Percentiles rank a stretch among this genome's conserved stretches.
These are phyloP conservation scores for Podilymbus podiceps DNA, from an alignment of 2,113 vertebrate species.

Conservation along the genomic window DNA sequence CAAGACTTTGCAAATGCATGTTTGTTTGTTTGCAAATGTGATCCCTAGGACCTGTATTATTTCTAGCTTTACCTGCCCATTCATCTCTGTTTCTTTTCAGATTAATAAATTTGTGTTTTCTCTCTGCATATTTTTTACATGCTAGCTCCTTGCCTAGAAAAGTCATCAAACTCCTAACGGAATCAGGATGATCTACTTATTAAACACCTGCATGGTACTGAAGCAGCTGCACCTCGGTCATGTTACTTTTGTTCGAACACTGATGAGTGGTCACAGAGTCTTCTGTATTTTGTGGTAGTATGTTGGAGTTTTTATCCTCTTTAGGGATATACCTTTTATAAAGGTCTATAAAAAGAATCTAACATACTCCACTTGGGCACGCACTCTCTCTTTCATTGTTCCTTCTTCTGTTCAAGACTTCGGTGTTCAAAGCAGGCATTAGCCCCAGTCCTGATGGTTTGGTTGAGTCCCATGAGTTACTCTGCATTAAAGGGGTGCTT, in stretches of 20 bases:
- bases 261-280: not conserved
- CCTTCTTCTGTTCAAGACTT: not conserved
- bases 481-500: not conserved
- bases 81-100: not conserved
- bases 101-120: not conserved
- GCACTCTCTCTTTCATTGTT: not conserved
- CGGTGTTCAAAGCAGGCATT: not conserved
- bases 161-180: not conserved
- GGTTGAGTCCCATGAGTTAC: not conserved
- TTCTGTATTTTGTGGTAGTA: not conserved
- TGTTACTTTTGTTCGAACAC: not conserved
- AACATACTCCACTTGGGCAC: not conserved
- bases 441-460: not conserved
- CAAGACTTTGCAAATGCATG: not conserved
- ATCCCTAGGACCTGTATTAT: not conserved
- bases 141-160: not conserved
- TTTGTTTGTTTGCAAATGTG: not conserved
- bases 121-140: not conserved
- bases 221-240: not conserved
- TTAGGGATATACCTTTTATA: not conserved
- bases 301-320: not conserved
- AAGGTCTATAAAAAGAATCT: not conserved
- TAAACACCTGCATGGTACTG: not conserved
- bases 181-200: not conserved
- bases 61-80: not conserved